Conservation (phyloP, 2,113 vertebrate species). For the Pollachius pollachius region DNA sequence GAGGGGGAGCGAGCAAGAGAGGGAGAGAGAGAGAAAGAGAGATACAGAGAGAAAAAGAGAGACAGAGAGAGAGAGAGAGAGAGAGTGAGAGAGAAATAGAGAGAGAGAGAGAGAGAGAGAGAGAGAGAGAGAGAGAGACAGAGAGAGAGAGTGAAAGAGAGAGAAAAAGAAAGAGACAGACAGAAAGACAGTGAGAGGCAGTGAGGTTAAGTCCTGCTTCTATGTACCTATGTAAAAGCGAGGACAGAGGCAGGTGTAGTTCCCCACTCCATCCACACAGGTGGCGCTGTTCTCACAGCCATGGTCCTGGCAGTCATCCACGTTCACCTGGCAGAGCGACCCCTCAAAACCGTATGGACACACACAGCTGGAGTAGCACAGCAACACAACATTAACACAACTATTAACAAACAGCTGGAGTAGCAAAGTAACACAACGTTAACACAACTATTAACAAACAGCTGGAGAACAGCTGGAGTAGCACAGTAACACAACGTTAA, state of each 20-base stretch:
- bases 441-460: conserved; percentile 68
- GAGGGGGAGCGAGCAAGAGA: no score
- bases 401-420: conserved; percentile 78
- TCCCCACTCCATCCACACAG: conserved; percentile 80
- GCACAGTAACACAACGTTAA: background rate
- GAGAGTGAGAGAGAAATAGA: no score
- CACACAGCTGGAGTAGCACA: conserved; percentile 73
- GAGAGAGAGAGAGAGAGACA: no score
- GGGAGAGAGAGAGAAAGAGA: no score
- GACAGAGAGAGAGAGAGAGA: no score
- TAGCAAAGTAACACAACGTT: background rate
- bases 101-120: no score
- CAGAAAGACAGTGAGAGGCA: no score
- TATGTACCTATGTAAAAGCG: conserved; percentile 78
- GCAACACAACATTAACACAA: background rate
- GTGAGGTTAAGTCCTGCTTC: no score
- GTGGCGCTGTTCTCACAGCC: conserved; percentile 85
- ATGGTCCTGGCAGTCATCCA: conserved; percentile 82
- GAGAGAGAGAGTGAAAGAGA: no score
- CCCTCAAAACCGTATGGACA: conserved; percentile 85
- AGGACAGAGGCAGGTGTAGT: conserved; percentile 87
- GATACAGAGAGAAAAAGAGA: no score
- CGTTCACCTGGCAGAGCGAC: conserved; percentile 72
- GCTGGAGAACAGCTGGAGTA: conserved; percentile 75
- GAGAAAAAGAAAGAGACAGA: no score